Base-by-base conservation (phyloP, 2,797 vertebrate genomes). In the Hypotaenidia okinawae region DNA sequence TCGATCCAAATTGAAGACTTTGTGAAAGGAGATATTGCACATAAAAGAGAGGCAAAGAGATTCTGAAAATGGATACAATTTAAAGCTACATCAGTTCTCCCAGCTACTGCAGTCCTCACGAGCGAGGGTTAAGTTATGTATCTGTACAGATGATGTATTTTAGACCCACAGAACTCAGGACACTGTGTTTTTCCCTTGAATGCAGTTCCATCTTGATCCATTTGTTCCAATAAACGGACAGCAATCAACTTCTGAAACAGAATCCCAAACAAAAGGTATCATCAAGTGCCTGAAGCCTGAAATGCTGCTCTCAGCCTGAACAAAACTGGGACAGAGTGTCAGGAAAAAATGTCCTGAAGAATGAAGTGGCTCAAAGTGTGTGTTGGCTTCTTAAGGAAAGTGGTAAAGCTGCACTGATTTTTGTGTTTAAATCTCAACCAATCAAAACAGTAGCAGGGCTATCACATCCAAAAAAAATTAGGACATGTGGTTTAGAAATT, bases 1-100 rank as follows among this genome's bases (percentile, higher is more conserved):
- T 87, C 95, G 61, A 94, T 78, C 69, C 79, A 91, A 97, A 96
- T 72, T 77, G 91, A 96, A 96, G 95, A 91, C 63, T 87, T 94
- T 66, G 75, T 82, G 94, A 84, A 70, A 45, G 19, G 37, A 55
- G n/a, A 55, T 94, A 84, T 15, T 76, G 83, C 79, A 82, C 74
- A 47, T 61, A 79, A 63, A 83, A 49, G 13, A 80, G 78, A 94
- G 66, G 37, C 33, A 76, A 89, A 91, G 79, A 79, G 19, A 59
- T 70, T 91, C 57, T 62, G 59, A 90, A 91, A 94, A 90, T 62
- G 33, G 41, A 17, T 74, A 47, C 35, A 63, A 13, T 63, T 59
- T 82, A 74, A 89, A 94, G 77, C 37, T 33, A 86, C 61, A 74
- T 95, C 57, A 30, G 66, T 73, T 58, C 91, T 90, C 73, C 49